A percentile compares a stretch with the other conserved stretches of the same genome.
These are phyloP conservation scores for Pristionchus mayeri DNA, from an alignment of 2,888 invertebrate species.

Conservation along the genomic window DNA sequence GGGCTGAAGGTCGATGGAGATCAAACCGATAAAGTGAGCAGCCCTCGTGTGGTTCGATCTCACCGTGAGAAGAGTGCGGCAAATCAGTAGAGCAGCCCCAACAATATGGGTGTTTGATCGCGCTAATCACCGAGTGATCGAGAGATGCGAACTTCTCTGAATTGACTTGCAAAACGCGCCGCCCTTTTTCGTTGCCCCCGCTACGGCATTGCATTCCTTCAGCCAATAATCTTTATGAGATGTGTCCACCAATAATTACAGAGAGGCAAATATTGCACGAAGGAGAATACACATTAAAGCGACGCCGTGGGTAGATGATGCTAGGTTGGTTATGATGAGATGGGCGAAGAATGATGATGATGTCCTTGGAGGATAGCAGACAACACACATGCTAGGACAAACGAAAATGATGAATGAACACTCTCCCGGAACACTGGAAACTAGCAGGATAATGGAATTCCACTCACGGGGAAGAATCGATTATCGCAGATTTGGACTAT, in stretches of 20 bases:
- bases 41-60: constrained; percentile 20
- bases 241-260: constrained; percentile 11
- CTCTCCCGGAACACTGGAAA: constrained; percentile 2
- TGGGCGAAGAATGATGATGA: background rate
- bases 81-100: background rate
- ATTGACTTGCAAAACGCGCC: background rate
- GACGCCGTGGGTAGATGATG: constrained; percentile 13
- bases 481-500: background rate
- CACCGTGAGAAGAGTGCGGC: background rate
- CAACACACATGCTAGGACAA: background rate
- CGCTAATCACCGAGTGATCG: constrained; percentile 17
- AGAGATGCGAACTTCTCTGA: background rate
- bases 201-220: background rate
- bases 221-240: background rate
- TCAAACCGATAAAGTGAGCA: constrained; percentile 36
- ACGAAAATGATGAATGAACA: background rate
- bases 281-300: constrained; percentile 3
- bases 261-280: constrained; percentile 20
- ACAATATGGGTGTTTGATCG: constrained; percentile 7
- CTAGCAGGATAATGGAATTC: background rate
- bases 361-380: background rate
- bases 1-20: background rate
- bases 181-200: background rate
- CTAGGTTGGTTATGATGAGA: constrained; percentile 30
- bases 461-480: constrained; percentile 17